Base-by-base conservation (phyloP, 2,888 invertebrate species). In the Rugalucina vietnamica region DNA sequence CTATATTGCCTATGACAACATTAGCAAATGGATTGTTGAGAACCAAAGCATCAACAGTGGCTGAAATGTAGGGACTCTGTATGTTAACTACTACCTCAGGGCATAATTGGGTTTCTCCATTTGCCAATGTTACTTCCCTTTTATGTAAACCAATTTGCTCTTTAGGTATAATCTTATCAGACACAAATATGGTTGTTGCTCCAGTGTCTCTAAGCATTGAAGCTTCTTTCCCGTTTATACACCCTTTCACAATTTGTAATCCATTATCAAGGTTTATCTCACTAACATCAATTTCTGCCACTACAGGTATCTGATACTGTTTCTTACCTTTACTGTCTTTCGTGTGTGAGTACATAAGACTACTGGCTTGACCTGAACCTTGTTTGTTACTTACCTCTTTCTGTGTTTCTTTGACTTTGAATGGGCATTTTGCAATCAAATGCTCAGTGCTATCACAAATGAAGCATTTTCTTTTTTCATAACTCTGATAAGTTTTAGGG, bases 391-490 rank as follows among this genome's bases (percentile, higher is more conserved):
- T 18, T 27, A 27, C 24, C 14, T 72, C 49, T 72, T 72, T 49
- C 36, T 49, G 72, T 5, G 50, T 21, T 14, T 37, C 57, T n/a
- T 34, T 57, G 14, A 60, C n/a, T 50, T 71, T 77, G 32, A 36
- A 70, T 21, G 77, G 77, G 24, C 70, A 69, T 36, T 65, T 49
- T 39, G 65, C 69, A 34, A 77, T 50, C 34, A 70, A 34, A 70
- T 77, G 77, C 29, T 70, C 70, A 50, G 70, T 69, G 39, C 70
- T 77, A 12, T 71, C 71, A 54, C 70, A 69, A 24, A 34, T n/a
- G 24, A 43, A 77, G 32, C 34, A 70, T 32, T 49, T 69, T 43
- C 77, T 70, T 69, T 24, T 54, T 34, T 34, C 65, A 18, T 32
- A 32, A 32, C 24, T 34, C 21, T 60, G 29, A 5, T 5, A 4